phyloP scores from a whole-genome alignment of 2,113 vertebrate species.

The Rana temporaria region DNA sequence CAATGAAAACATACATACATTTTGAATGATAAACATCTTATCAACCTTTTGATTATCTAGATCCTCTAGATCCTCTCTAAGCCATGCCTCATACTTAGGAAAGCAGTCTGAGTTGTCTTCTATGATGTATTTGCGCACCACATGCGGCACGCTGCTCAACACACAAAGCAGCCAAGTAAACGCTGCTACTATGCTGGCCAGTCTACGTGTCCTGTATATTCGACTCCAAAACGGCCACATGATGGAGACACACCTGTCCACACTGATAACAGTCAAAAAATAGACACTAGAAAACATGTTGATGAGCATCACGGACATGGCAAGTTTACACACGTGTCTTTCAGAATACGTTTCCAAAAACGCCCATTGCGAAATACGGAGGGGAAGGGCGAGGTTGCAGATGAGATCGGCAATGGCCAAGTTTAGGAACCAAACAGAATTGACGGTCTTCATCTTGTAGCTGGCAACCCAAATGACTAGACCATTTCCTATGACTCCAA shows the following conservation, averaged over 20 bases:
- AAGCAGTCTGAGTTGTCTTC: background rate
- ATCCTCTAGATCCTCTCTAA: no score
- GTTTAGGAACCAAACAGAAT: slow-evolving; percentile 73
- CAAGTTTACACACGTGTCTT: slow-evolving; percentile 70
- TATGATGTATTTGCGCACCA: background rate
- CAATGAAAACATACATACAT: background rate
- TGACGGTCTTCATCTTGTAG: slow-evolving; percentile 71
- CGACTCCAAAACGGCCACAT: slow-evolving; percentile 90
- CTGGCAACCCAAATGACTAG: slow-evolving; percentile 73
- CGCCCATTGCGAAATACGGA: slow-evolving; percentile 49
- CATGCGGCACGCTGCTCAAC: slow-evolving; percentile 67
- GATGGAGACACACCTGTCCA: slow-evolving; percentile 87
- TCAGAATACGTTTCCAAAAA: slow-evolving; percentile 13
- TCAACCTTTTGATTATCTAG: slow-evolving; percentile 47
- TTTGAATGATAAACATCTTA: background rate
- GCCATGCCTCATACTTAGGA: background rate
- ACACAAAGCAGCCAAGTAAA: slow-evolving; percentile 51
- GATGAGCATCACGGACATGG: slow-evolving; percentile 68
- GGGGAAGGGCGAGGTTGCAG: slow-evolving; percentile 55
- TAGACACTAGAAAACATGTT: slow-evolving; percentile 72
- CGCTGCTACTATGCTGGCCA: background rate
- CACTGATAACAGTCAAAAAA: slow-evolving; percentile 87
- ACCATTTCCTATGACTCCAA: background rate
- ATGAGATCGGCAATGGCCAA: slow-evolving; percentile 71
- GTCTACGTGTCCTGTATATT: slow-evolving; percentile 79